Evolutionary conservation across 2,888 invertebrate genomes (phyloP).

Genomic region (Nymphalis c-album): DNA sequence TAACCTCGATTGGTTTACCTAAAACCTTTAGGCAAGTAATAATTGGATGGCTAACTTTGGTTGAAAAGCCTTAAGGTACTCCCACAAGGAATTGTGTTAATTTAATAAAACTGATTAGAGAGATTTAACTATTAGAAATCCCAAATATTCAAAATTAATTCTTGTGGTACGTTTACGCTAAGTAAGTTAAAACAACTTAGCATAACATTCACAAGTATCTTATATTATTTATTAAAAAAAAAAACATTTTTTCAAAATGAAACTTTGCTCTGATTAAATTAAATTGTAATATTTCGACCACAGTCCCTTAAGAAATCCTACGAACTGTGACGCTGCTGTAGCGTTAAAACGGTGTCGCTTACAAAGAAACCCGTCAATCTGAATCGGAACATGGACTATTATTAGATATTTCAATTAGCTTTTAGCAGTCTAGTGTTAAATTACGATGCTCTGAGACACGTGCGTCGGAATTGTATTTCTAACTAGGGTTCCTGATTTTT

Average conservation of each 20-base stretch:
- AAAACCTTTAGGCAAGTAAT: neutral
- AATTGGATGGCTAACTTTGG: neutral
- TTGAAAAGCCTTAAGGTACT: neutral
- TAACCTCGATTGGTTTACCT: slow-evolving; percentile 13
- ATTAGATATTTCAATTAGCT: slow-evolving; percentile 65
- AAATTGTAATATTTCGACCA: slow-evolving; percentile 8
- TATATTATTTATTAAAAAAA: too few relatives aligned
- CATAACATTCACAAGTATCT: too few relatives aligned
- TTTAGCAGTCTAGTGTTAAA: slow-evolving; percentile 57
- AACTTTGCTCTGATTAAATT: too few relatives aligned
- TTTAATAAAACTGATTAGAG: too few relatives aligned
- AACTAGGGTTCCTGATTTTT: slow-evolving; percentile 3
- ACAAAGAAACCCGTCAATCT: slow-evolving; percentile 30
- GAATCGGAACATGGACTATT: slow-evolving; percentile 44
- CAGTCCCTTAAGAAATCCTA: slow-evolving; percentile 14
- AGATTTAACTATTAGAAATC: too few relatives aligned
- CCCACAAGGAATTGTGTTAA: too few relatives aligned
- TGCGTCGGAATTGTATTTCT: slow-evolving; percentile 3
- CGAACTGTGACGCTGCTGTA: slow-evolving; percentile 19
- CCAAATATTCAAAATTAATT: too few relatives aligned
- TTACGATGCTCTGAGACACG: slow-evolving; percentile 42
- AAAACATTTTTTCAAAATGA: too few relatives aligned
- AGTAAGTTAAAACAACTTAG: too few relatives aligned
- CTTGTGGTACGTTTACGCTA: too few relatives aligned
- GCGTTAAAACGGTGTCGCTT: slow-evolving; percentile 17